Percentiles rank a stretch among this genome's conserved stretches.
These are phyloP conservation scores for Eristalinus aeneus DNA, from an alignment of 2,888 invertebrate species.

Conservation along the genomic window DNA sequence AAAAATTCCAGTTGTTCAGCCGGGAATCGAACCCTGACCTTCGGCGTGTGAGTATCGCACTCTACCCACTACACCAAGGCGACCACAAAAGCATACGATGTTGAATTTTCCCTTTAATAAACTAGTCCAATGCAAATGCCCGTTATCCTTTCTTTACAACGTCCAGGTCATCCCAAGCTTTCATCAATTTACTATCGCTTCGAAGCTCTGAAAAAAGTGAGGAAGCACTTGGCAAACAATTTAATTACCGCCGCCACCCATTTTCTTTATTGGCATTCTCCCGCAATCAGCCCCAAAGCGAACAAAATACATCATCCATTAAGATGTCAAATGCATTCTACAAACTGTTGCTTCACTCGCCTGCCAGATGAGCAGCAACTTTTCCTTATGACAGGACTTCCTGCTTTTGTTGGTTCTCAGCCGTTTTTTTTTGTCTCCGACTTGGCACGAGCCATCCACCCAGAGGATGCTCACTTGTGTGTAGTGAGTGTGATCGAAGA, in stretches of 20 bases:
- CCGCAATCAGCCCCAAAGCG: not conserved
- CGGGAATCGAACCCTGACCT: too few relatives aligned
- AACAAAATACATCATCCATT: conserved; percentile 40
- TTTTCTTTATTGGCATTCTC: not conserved
- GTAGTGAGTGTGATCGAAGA: not conserved
- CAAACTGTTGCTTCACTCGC: conserved; percentile 27
- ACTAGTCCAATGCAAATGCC: not conserved
- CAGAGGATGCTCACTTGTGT: not conserved
- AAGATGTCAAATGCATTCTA: conserved; percentile 43
- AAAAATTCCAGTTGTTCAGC: too few relatives aligned
- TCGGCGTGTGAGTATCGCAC: too few relatives aligned
- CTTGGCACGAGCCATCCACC: conserved; percentile 10
- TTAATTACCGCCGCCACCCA: conserved; percentile 34
- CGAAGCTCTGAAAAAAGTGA: conserved; percentile 12
- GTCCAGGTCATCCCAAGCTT: too few relatives aligned
- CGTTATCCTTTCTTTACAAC: too few relatives aligned
- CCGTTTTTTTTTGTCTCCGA: not conserved
- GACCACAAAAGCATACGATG: too few relatives aligned
- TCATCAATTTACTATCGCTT: conserved; percentile 36
- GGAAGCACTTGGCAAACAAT: conserved; percentile 25
- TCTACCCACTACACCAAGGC: too few relatives aligned
- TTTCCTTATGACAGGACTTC: not conserved
- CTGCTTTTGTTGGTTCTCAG: not conserved
- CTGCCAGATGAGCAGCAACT: not conserved
- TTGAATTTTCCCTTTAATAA: too few relatives aligned